A percentile compares a stretch with the other conserved stretches of the same genome.
Conservation (phyloP, 2,113 vertebrate genomes). For the Gallinago undulata region DNA sequence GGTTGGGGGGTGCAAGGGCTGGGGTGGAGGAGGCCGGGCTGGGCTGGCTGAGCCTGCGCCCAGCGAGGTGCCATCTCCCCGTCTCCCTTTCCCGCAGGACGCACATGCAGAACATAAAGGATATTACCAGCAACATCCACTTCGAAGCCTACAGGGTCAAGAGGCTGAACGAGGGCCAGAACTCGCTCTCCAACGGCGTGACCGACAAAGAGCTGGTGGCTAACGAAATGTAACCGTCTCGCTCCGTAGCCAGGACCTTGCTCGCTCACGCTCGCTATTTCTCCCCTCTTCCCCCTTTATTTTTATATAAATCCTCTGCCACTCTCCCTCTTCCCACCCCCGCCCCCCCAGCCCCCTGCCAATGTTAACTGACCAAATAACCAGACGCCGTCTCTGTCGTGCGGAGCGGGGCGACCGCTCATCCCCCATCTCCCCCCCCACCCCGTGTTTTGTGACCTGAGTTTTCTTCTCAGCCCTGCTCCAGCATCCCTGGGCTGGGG, state of each 20-base stretch:
- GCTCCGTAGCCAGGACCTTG: constrained; percentile 15
- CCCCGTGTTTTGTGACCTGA: not conserved
- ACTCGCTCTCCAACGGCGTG: constrained; percentile 82
- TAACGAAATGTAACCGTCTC: constrained; percentile 86
- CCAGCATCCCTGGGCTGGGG: not conserved
- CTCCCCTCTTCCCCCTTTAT: constrained; percentile 26
- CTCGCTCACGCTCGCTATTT: not conserved
- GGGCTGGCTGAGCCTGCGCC: rapidly evolving
- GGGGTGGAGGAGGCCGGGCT: not conserved
- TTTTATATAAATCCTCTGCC: constrained; percentile 62
- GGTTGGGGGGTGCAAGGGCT: not conserved
- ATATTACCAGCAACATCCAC: constrained; percentile 97
- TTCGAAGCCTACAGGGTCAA: constrained; percentile 95
- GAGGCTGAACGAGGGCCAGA: constrained; percentile 89
- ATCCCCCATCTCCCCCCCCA: not conserved
- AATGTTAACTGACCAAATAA: constrained; percentile 68
- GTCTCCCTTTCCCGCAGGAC: constrained; percentile 77
- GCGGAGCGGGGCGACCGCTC: not conserved
- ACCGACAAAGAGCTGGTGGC: constrained; percentile 80
- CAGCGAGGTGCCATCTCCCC: not conserved
- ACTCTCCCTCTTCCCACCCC: not conserved
- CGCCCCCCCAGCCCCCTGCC: not conserved
- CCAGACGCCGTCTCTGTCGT: not conserved
- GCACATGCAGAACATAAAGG: constrained; percentile 99
- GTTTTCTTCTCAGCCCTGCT: not conserved